Base-by-base conservation (phyloP, 2,888 invertebrate genomes). In the Osedax frankpressi region DNA sequence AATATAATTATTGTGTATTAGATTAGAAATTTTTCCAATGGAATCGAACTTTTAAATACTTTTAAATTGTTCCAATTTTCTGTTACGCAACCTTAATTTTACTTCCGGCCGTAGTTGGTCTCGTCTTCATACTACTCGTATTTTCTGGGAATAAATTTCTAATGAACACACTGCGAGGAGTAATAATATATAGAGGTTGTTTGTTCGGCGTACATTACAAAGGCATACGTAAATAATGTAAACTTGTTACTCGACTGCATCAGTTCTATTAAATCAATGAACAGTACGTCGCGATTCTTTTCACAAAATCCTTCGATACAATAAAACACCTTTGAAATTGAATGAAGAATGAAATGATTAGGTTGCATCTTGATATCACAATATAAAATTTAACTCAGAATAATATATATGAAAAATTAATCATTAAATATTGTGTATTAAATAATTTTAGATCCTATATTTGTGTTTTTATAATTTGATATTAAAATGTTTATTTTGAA, bases 251-350 rank as follows among this genome's bases (percentile, higher is more conserved):
- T 89, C 26, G 86, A 85, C 79, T 89, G 88, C 89, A 89, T 89
- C 70, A 89, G 84, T 77, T 88, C 87, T 76, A 89, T 87, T 71
- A 89, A 85, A 81, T 89, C 89, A 71, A 86, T 84, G 79, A 89
- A 89, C 24, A 89, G 84, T 27, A 89, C 89, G 81, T 89, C 89
- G 44, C 89, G 85, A 82, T 89, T 89, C 78, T 88, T 86, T 80
- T 89, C 89, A 82, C 89, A 89, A 80, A 89, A 89, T 19, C 88
- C 88, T 28, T 88, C 87, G 6, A 87, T 87, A 77, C 87, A 86
- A 81, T 90, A 89, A 11, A 81, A 79, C 69, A 87, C 87, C 84
- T 86, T 76, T 14, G 78, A 77, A 63, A 6, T 62, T n/a, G n/a
- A n/a, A n/a, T n/a, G n/a, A n/a, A n/a, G n/a, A n/a, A n/a, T n/a